A percentile compares a stretch with the other conserved stretches of the same genome.
phyloP scores from a whole-genome alignment of 2,888 invertebrate genomes.

The Nymphalis polychloros region DNA sequence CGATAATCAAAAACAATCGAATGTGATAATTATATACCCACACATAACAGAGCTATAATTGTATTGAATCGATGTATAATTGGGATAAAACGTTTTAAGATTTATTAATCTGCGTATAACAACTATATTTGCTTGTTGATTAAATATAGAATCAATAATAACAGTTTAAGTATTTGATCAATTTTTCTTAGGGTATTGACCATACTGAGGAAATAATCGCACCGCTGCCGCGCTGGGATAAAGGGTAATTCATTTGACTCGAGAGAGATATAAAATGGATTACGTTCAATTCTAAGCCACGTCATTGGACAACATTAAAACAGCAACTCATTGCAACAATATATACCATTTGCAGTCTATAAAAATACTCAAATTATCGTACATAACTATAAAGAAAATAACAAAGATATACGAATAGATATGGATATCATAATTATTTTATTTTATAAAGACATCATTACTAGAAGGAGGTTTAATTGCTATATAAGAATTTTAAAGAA shows the following conservation, averaged over 20 bases:
- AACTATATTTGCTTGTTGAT: not conserved
- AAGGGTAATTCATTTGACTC: constrained; percentile 33
- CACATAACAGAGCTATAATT: no score
- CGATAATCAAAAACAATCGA: not conserved
- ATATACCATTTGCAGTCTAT: not conserved
- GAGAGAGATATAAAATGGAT: constrained; percentile 32
- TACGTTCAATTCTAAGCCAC: constrained; percentile 26
- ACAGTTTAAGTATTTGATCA: not conserved
- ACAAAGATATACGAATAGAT: no score
- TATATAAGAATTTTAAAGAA: no score
- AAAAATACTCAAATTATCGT: no score
- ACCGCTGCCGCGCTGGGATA: constrained; percentile 19
- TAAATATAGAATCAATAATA: not conserved
- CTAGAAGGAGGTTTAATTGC: no score
- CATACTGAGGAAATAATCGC: constrained; percentile 13
- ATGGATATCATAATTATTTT: no score
- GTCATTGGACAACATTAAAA: not conserved
- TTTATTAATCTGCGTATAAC: not conserved
- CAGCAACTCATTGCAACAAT: not conserved
- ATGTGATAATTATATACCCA: no score
- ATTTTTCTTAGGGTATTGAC: not conserved
- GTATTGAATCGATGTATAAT: no score
- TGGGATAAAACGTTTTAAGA: no score
- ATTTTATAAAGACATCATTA: no score
- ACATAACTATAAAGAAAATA: no score